Evolutionary conservation across 2,113 vertebrate genomes (phyloP).

Genomic region (Cyprichromis sp.): DNA sequence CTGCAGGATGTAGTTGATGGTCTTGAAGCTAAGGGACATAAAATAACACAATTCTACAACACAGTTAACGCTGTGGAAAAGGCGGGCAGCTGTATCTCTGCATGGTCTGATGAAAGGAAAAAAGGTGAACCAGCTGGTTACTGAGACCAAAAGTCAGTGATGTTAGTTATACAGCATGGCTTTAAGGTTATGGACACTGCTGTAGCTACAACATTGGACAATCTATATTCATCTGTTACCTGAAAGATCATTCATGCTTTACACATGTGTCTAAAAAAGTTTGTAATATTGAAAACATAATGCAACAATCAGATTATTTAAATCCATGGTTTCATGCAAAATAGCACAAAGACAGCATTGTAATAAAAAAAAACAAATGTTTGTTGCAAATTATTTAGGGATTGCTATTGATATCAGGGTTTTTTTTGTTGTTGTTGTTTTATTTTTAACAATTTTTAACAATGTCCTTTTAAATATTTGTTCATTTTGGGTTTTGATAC

Average conservation of each 20-base stretch:
- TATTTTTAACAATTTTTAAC: neutral
- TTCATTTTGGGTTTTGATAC: neutral
- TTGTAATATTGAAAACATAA: neutral
- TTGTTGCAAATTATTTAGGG: neutral
- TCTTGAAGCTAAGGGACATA: no score
- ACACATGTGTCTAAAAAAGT: neutral
- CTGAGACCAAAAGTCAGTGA: rapidly evolving
- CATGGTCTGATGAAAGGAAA: no score
- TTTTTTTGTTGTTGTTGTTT: no score
- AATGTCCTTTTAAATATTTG: neutral
- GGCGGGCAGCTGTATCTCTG: no score
- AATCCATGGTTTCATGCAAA: rapidly evolving
- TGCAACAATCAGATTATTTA: neutral
- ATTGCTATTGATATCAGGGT: no score
- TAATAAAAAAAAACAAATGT: no score
- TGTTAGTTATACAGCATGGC: rapidly evolving
- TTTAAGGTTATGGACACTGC: neutral
- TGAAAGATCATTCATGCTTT: neutral
- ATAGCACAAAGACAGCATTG: neutral
- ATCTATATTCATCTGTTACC: neutral
- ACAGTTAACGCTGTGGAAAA: no score
- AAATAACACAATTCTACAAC: no score
- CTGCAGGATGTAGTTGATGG: conserved; percentile 20
- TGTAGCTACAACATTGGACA: neutral
- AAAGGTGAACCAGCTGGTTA: no score